Evolutionary conservation across 2,113 vertebrate genomes (phyloP).

Genomic region (Halcyon senegalensis): DNA sequence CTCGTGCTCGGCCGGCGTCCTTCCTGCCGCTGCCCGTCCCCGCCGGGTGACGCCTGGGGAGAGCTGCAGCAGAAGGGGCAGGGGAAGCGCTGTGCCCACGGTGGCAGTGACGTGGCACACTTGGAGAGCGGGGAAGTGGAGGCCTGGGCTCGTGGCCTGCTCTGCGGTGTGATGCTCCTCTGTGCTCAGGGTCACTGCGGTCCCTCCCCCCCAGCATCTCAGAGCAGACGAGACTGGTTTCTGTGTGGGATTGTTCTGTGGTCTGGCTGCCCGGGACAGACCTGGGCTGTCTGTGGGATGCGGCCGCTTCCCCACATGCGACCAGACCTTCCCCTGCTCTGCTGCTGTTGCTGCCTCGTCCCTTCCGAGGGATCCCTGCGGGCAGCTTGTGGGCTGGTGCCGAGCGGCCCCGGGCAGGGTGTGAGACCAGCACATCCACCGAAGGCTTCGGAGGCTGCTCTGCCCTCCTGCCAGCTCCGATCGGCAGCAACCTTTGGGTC

Average conservation of each 20-base stretch:
- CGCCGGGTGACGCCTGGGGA: background rate
- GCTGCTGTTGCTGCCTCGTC: fast-evolving
- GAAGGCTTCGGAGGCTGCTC: background rate
- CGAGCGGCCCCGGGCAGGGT: fast-evolving
- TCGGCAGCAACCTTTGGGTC: fast-evolving
- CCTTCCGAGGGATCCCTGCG: background rate
- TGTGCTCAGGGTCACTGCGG: background rate
- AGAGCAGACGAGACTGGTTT: fast-evolving
- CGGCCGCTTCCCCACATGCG: fast-evolving
- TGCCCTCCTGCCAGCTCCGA: background rate
- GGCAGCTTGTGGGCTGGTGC: background rate
- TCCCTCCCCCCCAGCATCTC: too few relatives aligned
- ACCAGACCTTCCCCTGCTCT: fast-evolving
- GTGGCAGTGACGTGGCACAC: background rate
- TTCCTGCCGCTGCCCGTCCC: background rate
- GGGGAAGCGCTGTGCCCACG: background rate
- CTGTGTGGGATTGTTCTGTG: background rate
- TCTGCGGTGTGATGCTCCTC: background rate
- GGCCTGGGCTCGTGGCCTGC: background rate
- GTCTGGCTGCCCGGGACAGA: background rate
- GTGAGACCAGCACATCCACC: background rate
- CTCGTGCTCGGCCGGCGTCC: background rate
- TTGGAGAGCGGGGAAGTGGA: background rate
- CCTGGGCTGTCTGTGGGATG: background rate
- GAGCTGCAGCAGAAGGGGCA: background rate